Percentiles rank a stretch among this genome's conserved stretches.
Evolutionary conservation across 2,888 invertebrate genomes (phyloP).

Genomic region (Timema podura): DNA sequence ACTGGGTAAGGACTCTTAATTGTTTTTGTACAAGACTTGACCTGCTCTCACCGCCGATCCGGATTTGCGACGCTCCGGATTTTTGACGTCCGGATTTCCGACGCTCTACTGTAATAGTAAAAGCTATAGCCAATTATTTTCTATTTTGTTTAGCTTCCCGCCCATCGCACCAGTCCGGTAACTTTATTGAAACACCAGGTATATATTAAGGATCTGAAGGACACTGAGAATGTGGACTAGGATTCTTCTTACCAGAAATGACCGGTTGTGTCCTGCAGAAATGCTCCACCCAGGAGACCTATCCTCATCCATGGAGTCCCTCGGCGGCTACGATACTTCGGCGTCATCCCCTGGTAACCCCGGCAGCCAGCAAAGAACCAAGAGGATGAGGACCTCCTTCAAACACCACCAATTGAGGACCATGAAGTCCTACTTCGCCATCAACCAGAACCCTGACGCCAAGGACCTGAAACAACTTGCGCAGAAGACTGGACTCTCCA

Average conservation of each 20-base stretch:
- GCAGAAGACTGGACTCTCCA: conserved; percentile 96
- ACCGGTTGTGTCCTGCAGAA: conserved; percentile 50
- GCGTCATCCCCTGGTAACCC: conserved; percentile 38
- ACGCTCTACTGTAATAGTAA: too few species aligned
- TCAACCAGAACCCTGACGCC: conserved; percentile 99
- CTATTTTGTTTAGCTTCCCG: too few species aligned
- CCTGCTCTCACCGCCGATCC: too few species aligned
- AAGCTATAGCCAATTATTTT: too few species aligned
- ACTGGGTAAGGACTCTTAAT: too few species aligned
- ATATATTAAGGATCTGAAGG: too few species aligned
- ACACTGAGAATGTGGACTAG: too few species aligned
- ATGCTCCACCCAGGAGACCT: conserved; percentile 57
- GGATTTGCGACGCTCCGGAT: too few species aligned
- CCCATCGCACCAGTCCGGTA: too few species aligned
- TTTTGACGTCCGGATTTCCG: too few species aligned
- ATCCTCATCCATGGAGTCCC: conserved; percentile 58
- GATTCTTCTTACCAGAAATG: neutral
- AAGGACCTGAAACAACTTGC: conserved; percentile 98
- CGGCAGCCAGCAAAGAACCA: conserved; percentile 65
- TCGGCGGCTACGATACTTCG: conserved; percentile 56
- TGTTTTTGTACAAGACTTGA: too few species aligned
- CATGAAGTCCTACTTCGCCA: conserved; percentile 98
- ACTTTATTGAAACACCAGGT: too few species aligned
- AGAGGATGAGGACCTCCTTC: conserved; percentile 98
- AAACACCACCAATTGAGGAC: conserved; percentile 98